These are phyloP conservation scores for Electrona antarctica DNA, from an alignment of 2,113 vertebrate species.

Conservation along the genomic window DNA sequence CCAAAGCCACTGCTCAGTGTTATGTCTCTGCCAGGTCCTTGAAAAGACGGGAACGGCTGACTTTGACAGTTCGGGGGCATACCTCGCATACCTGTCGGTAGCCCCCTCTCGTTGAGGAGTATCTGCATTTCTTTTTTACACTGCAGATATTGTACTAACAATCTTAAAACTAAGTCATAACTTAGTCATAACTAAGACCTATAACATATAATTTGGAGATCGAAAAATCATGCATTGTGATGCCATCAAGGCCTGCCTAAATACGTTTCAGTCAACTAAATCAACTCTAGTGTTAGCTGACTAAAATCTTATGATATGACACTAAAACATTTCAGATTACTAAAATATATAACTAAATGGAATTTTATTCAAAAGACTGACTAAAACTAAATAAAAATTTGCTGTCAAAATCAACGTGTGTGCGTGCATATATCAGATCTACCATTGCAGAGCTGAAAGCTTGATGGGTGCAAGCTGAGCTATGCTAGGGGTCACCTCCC, in stretches of 20 bases:
- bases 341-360: too few species aligned
- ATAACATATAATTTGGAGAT: too few species aligned
- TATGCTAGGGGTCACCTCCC: constrained; percentile 54
- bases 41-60: constrained; percentile 44
- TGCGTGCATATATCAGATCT: background rate
- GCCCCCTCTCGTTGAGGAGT: constrained; percentile 20
- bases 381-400: constrained; percentile 5
- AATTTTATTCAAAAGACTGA: background rate
- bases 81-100: constrained; percentile 52
- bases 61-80: constrained; percentile 50
- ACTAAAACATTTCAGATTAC: too few species aligned
- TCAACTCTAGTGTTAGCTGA: too few species aligned
- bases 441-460: constrained; percentile 43
- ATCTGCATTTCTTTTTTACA: constrained; percentile 22
- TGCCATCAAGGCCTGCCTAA: too few species aligned
- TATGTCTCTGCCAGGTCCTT: constrained; percentile 64
- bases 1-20: constrained; percentile 63
- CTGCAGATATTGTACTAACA: background rate
- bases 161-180: constrained; percentile 7
- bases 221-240: too few species aligned
- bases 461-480: constrained; percentile 47
- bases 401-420: background rate
- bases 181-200: too few species aligned
- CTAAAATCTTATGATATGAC: too few species aligned
- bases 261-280: too few species aligned